phyloP scores from a whole-genome alignment of 2,888 invertebrate genomes.

The Stenodema calcarata region DNA sequence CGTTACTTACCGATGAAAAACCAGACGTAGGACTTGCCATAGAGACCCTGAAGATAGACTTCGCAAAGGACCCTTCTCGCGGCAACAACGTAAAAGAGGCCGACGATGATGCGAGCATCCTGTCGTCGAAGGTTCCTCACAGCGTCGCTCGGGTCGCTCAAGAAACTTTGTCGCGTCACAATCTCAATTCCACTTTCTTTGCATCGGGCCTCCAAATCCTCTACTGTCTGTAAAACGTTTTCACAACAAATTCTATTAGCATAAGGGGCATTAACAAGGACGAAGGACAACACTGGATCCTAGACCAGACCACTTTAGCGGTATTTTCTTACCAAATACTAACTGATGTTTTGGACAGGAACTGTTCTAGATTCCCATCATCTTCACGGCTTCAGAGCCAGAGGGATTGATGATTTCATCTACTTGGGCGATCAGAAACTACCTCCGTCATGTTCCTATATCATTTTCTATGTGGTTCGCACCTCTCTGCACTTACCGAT shows the following conservation, averaged over 20 bases:
- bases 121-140: conserved; percentile 92
- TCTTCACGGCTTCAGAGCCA: too few relatives aligned
- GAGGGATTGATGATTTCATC: too few relatives aligned
- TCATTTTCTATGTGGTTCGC: too few relatives aligned
- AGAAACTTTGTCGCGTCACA: conserved; percentile 93
- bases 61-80: conserved; percentile 96
- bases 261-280: too few relatives aligned
- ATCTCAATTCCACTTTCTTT: conserved; percentile 93
- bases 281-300: too few relatives aligned
- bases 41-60: conserved; percentile 90
- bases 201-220: conserved; percentile 93
- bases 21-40: conserved; percentile 97
- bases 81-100: conserved; percentile 97
- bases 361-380: too few relatives aligned
- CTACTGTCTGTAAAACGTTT: conserved; percentile 77
- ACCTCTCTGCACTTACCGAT: conserved; percentile 73
- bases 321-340: too few relatives aligned
- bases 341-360: too few relatives aligned
- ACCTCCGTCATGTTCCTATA: too few relatives aligned
- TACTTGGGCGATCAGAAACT: too few relatives aligned
- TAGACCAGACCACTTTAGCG: too few relatives aligned
- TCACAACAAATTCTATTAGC: too few relatives aligned
- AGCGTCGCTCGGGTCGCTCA: conserved; percentile 95
- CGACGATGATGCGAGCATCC: conserved; percentile 97
- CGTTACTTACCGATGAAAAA: conserved; percentile 90